These are phyloP conservation scores for Tretioscincus oriximinensis DNA, from an alignment of 2,113 vertebrate species.

Conservation along the genomic window DNA sequence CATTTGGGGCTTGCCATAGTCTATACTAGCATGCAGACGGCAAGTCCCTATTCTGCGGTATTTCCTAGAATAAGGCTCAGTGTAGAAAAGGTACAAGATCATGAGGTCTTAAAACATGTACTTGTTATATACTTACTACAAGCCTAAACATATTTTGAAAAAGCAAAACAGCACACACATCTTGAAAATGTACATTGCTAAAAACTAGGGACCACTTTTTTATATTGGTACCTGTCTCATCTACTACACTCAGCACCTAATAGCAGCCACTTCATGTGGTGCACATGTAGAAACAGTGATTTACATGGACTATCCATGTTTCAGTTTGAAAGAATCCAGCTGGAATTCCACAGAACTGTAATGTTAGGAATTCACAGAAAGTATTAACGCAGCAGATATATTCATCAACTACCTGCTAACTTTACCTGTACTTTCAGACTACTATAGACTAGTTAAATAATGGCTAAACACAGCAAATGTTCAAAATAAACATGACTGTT, in stretches of 20 bases:
- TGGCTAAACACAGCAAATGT: slow-evolving; percentile 37
- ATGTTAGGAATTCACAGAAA: slow-evolving; percentile 47
- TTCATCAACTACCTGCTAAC: slow-evolving; percentile 38
- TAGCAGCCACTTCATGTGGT: slow-evolving; percentile 58
- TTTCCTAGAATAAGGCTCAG: too few relatives aligned
- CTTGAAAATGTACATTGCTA: slow-evolving; percentile 1
- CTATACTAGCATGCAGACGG: too few relatives aligned
- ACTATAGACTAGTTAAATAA: slow-evolving; percentile 53
- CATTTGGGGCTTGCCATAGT: too few relatives aligned
- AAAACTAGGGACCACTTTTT: slow-evolving; percentile 53
- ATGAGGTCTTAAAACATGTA: too few relatives aligned
- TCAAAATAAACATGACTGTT: slow-evolving; percentile 54
- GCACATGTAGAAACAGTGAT: background rate
- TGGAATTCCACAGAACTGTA: slow-evolving; percentile 64
- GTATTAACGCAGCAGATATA: slow-evolving; percentile 42
- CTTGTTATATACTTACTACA: too few relatives aligned
- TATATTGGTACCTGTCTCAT: slow-evolving; percentile 50
- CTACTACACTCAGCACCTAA: slow-evolving; percentile 70
- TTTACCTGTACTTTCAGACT: slow-evolving; percentile 27
- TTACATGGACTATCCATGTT: slow-evolving; percentile 62
- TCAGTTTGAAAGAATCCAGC: slow-evolving; percentile 62
- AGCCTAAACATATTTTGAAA: too few relatives aligned
- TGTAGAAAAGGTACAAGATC: too few relatives aligned
- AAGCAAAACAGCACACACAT: too few relatives aligned
- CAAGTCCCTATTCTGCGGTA: too few relatives aligned